These are phyloP conservation scores for Alligator sinensis DNA, from an alignment of 2,113 vertebrate genomes.

Conservation along the genomic window DNA sequence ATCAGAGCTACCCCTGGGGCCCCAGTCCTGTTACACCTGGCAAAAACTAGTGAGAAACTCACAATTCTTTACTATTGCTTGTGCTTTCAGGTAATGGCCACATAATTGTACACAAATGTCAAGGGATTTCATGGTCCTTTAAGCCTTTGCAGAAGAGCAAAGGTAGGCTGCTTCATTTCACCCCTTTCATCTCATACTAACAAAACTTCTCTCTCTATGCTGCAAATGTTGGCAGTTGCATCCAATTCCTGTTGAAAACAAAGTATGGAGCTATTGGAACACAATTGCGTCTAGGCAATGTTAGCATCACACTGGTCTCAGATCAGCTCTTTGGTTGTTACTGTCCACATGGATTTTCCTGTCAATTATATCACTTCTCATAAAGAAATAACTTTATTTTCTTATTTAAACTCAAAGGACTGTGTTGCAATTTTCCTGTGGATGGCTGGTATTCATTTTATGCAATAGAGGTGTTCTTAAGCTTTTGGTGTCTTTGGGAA, in stretches of 20 bases:
- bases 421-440: neutral
- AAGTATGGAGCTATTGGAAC: constrained; percentile 66
- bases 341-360: constrained; percentile 14
- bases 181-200: neutral
- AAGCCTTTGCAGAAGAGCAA: neutral
- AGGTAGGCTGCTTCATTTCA: neutral
- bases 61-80: neutral
- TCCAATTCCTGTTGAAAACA: constrained; percentile 44
- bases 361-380: constrained; percentile 19
- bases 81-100: neutral
- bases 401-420: constrained; percentile 8
- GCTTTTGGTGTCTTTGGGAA: neutral
- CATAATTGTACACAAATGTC: accelerated
- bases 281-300: neutral
- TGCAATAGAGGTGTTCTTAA: neutral
- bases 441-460: neutral
- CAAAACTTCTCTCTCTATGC: neutral
- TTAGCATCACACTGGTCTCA: neutral
- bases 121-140: no score
- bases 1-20: no score
- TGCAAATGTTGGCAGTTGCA: neutral
- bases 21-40: no score
- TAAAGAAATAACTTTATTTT: constrained; percentile 33
- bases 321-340: neutral
- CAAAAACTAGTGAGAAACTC: no score